phyloP scores from a whole-genome alignment of 2,797 vertebrate species.

The Lates japonicus region DNA sequence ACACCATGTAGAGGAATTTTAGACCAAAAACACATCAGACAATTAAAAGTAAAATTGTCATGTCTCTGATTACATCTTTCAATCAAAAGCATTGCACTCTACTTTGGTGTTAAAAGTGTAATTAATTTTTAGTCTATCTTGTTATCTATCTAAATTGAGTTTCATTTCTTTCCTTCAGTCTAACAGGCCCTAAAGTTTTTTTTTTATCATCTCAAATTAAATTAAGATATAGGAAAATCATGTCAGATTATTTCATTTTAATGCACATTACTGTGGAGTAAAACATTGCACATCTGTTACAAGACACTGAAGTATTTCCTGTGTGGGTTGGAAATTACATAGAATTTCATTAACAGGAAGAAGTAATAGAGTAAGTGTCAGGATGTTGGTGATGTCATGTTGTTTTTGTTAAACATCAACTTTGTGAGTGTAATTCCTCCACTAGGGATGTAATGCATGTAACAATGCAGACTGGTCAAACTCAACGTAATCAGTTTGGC shows the following conservation, averaged over 20 bases:
- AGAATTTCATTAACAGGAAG: neutral
- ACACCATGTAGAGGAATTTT: neutral
- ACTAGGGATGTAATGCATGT: neutral
- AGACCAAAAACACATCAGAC: slow-evolving; percentile 18
- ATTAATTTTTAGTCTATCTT: slow-evolving; percentile 61
- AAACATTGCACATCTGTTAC: neutral
- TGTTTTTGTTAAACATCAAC: neutral
- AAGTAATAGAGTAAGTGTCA: neutral
- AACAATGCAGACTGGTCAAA: slow-evolving; percentile 1
- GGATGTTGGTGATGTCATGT: neutral
- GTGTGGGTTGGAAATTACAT: neutral
- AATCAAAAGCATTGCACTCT: slow-evolving; percentile 39
- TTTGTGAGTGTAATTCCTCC: neutral
- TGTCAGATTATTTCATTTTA: slow-evolving; percentile 23
- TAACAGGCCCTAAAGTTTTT: slow-evolving; percentile 21
- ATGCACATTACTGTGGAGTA: slow-evolving; percentile 2
- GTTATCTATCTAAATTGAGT: slow-evolving; percentile 64
- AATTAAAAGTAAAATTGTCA: slow-evolving; percentile 48
- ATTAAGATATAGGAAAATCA: slow-evolving; percentile 35
- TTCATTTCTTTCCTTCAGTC: slow-evolving; percentile 19
- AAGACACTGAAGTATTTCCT: neutral
- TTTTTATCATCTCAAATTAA: slow-evolving; percentile 51
- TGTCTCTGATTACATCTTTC: slow-evolving; percentile 52
- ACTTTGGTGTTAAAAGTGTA: slow-evolving; percentile 53
- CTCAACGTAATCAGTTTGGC: neutral